These are phyloP conservation scores for Pristionchus exspectatus DNA, from an alignment of 2,888 invertebrate species.

Conservation along the genomic window DNA sequence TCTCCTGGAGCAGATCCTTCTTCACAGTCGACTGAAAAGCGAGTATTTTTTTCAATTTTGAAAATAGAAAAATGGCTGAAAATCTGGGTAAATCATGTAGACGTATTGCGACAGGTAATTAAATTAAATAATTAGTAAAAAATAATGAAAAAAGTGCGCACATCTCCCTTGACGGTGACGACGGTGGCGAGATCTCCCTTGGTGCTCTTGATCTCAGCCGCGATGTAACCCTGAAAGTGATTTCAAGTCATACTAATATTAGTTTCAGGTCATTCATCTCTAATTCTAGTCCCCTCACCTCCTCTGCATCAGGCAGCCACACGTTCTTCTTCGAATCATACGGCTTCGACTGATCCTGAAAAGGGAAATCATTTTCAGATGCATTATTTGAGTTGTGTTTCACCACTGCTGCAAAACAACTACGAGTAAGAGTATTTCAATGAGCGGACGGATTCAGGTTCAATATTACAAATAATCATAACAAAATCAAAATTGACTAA, in stretches of 20 bases:
- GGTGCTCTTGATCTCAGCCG: conserved; percentile 94
- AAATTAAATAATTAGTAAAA: not conserved
- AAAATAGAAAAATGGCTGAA: not conserved
- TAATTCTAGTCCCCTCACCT: conserved; percentile 45
- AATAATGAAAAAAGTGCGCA: not conserved
- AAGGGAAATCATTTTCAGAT: not conserved
- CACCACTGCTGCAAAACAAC: not conserved
- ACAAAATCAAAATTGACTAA: too few relatives aligned
- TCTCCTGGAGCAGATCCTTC: conserved; percentile 91
- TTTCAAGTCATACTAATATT: not conserved
- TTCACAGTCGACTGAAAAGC: conserved; percentile 85
- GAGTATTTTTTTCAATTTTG: not conserved
- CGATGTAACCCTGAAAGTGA: conserved; percentile 87
- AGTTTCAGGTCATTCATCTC: not conserved
- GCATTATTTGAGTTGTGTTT: not conserved
- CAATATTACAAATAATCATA: too few relatives aligned
- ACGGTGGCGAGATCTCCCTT: conserved; percentile 98
- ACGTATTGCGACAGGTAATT: not conserved
- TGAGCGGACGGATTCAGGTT: too few relatives aligned
- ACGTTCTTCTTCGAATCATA: conserved; percentile 75
- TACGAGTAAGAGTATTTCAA: not conserved
- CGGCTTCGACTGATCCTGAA: conserved; percentile 71
- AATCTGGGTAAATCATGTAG: not conserved
- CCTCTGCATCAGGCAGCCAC: conserved; percentile 74
- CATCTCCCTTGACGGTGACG: conserved; percentile 87